phyloP scores from a whole-genome alignment of 2,113 vertebrate species.

The Campylorhamphus procurvoides region DNA sequence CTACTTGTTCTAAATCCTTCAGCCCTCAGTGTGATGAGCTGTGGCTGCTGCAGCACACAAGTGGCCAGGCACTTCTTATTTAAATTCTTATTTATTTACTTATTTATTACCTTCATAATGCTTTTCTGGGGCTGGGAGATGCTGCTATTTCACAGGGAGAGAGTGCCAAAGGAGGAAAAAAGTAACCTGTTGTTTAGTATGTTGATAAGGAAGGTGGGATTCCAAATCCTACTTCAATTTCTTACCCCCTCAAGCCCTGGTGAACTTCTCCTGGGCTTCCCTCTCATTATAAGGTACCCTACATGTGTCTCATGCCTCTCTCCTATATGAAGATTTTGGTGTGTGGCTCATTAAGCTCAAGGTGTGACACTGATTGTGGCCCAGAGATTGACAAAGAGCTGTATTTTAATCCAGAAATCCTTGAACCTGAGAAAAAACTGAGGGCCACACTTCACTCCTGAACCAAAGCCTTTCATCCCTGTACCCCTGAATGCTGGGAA shows the following conservation, averaged over 20 bases:
- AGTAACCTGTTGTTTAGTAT: background rate
- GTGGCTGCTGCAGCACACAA: background rate
- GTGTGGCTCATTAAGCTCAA: rapidly evolving
- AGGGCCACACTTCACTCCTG: background rate
- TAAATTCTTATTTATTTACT: background rate
- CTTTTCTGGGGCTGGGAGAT: background rate
- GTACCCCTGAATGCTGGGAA: background rate
- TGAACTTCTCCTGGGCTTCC: background rate
- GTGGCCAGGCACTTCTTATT: background rate
- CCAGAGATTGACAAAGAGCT: background rate
- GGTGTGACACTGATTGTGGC: background rate
- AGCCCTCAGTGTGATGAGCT: background rate
- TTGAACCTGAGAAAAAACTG: background rate
- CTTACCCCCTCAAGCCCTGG: background rate
- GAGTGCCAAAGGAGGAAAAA: background rate
- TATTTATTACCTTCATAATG: background rate
- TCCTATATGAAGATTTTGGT: rapidly evolving
- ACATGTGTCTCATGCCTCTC: background rate
- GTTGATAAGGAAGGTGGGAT: background rate
- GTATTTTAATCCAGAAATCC: background rate
- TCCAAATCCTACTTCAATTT: background rate
- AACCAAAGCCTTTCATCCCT: background rate
- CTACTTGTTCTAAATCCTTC: background rate
- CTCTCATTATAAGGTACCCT: rapidly evolving
- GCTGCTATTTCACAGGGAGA: background rate